These are phyloP conservation scores for Sprattus sprattus DNA, from an alignment of 2,113 vertebrate species.

Conservation along the genomic window DNA sequence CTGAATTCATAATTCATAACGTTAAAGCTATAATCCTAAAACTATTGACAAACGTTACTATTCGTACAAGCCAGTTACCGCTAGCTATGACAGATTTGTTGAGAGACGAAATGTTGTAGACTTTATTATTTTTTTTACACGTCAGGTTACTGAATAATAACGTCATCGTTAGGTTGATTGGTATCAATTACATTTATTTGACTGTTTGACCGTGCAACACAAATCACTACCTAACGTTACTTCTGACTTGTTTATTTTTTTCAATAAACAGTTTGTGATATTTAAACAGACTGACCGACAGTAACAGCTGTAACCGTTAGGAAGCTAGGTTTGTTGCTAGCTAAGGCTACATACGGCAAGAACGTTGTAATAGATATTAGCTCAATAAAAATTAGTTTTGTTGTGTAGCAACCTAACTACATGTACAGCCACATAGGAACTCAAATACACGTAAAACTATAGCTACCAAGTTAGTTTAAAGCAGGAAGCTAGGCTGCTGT, in stretches of 20 bases:
- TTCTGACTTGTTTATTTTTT: neutral
- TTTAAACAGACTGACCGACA: neutral
- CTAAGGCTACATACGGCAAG: neutral
- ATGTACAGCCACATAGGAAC: neutral
- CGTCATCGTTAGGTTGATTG: too few species aligned
- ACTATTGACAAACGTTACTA: too few species aligned
- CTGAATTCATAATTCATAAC: neutral
- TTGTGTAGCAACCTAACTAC: neutral
- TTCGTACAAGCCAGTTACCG: too few species aligned
- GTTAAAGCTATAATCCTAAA: too few species aligned
- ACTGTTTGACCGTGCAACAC: neutral
- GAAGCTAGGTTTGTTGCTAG: neutral
- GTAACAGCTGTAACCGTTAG: neutral
- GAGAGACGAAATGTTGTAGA: neutral
- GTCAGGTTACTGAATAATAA: too few species aligned
- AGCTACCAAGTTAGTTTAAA: constrained; percentile 2
- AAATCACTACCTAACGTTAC: neutral
- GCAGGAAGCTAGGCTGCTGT: neutral
- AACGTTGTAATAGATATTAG: neutral
- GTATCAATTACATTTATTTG: neutral
- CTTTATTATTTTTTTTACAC: neutral
- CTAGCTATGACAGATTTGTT: neutral
- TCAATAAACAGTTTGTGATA: neutral
- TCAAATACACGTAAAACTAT: neutral
- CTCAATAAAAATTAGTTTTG: neutral